Conservation (phyloP, 2,888 invertebrate species). For the Drosophila ochracea region DNA sequence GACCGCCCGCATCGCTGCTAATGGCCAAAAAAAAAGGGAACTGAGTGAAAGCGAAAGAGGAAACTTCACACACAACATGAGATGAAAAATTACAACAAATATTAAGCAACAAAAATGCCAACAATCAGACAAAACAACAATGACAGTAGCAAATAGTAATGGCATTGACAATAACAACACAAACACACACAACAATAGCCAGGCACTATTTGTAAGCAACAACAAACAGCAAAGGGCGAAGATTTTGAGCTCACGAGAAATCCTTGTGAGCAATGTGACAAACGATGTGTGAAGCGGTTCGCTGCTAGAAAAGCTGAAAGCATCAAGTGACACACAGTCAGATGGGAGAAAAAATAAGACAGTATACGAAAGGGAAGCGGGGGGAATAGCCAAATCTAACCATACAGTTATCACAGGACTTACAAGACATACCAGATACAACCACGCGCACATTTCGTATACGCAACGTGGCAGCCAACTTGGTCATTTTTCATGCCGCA, state of each 20-base stretch:
- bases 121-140: constrained; percentile 67
- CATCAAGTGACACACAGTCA: constrained; percentile 51
- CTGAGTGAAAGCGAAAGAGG: constrained; percentile 2
- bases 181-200: constrained; percentile 42
- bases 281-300: constrained; percentile 78
- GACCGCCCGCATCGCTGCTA: constrained; percentile 47
- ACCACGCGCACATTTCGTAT: constrained; percentile 61
- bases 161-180: constrained; percentile 21
- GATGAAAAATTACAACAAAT: constrained; percentile 11
- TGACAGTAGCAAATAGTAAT: constrained; percentile 54
- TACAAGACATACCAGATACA: constrained; percentile 36
- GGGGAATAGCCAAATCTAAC: constrained; percentile 55
- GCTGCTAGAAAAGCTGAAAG: constrained; percentile 52
- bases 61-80: constrained; percentile 38
- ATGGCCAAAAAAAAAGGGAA: constrained; percentile 64
- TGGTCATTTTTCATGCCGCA: constrained; percentile 76
- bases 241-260: constrained; percentile 59
- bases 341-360: background rate
- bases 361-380: background rate
- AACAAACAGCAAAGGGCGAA: constrained; percentile 36
- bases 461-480: constrained; percentile 62
- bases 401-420: constrained; percentile 68
- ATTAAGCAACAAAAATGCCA: constrained; percentile 37
- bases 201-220: constrained; percentile 55
- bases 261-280: constrained; percentile 76